Evolutionary conservation across 2,888 invertebrate species (phyloP).

Genomic region (Gastracanthus pulcherrimus): DNA sequence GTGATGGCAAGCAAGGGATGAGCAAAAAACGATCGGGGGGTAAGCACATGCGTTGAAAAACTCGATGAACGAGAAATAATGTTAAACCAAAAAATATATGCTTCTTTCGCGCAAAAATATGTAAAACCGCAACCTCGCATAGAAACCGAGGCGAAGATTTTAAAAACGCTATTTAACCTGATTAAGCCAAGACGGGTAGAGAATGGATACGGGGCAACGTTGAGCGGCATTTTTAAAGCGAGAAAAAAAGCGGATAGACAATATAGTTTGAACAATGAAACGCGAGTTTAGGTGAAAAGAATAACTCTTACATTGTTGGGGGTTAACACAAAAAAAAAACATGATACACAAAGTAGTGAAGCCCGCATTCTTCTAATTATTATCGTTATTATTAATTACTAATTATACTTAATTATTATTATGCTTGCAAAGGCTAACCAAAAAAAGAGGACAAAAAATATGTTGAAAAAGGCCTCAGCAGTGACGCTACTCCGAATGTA

Average conservation of each 20-base stretch:
- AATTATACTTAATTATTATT: constrained; percentile 49
- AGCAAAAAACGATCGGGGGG: neutral
- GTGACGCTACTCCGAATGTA: constrained; percentile 74
- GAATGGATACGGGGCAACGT: neutral
- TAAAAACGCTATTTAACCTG: constrained; percentile 9
- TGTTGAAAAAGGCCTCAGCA: constrained; percentile 63
- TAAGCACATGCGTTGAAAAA: neutral
- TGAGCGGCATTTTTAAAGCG: neutral
- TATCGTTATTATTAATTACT: constrained; percentile 43
- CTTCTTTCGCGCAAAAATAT: constrained; percentile 54
- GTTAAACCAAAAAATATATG: constrained; percentile 20
- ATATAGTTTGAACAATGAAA: constrained; percentile 14
- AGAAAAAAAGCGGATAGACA: neutral
- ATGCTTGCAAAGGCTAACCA: constrained; percentile 39
- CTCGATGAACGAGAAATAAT: constrained; percentile 7
- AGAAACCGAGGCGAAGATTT: constrained; percentile 8
- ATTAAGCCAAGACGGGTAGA: constrained; percentile 1
- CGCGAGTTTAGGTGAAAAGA: neutral
- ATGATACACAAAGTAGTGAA: constrained; percentile 22
- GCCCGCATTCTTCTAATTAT: constrained; percentile 41
- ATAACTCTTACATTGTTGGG: constrained; percentile 19
- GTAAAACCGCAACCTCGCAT: constrained; percentile 28
- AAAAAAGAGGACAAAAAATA: constrained; percentile 33
- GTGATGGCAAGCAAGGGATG: neutral
- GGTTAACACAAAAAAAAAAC: constrained; percentile 2